A percentile compares a stretch with the other conserved stretches of the same genome.
phyloP scores from a whole-genome alignment of 1,140 invertebrate species.

The Oreohelix idahoensis region DNA sequence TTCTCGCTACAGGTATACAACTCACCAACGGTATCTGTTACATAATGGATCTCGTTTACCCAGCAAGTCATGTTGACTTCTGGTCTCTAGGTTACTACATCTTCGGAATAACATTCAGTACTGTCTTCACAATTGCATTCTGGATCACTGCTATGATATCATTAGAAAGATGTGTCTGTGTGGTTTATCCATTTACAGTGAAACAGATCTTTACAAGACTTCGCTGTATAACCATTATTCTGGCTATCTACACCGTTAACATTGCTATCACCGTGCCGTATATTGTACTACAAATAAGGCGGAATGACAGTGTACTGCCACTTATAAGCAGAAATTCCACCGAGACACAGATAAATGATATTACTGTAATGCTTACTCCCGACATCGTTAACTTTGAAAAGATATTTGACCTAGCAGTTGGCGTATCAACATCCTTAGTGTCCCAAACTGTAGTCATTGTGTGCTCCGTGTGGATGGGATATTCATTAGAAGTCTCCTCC shows the following conservation, averaged over 20 bases:
- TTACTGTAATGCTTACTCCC: not conserved
- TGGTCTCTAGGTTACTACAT: too few species aligned
- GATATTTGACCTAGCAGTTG: not conserved
- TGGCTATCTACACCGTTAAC: not conserved
- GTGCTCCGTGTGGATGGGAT: too few species aligned
- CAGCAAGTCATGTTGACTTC: too few species aligned
- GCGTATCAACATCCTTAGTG: not conserved
- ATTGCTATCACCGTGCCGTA: not conserved
- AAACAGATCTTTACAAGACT: not conserved
- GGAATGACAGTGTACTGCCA: not conserved
- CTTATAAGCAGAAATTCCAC: too few species aligned
- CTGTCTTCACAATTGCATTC: not conserved
- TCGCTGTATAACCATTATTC: not conserved
- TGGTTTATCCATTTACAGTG: not conserved
- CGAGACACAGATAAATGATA: not conserved
- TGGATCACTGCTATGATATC: too few species aligned
- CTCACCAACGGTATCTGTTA: not conserved
- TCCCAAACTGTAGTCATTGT: not conserved
- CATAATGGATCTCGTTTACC: too few species aligned
- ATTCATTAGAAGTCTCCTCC: too few species aligned
- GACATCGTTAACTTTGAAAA: not conserved
- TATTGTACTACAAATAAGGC: not conserved
- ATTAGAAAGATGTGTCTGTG: too few species aligned
- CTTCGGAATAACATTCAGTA: not conserved
- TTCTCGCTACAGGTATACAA: not conserved